Conservation (phyloP, 2,797 vertebrate species). For the Bovichtus diacanthus region DNA sequence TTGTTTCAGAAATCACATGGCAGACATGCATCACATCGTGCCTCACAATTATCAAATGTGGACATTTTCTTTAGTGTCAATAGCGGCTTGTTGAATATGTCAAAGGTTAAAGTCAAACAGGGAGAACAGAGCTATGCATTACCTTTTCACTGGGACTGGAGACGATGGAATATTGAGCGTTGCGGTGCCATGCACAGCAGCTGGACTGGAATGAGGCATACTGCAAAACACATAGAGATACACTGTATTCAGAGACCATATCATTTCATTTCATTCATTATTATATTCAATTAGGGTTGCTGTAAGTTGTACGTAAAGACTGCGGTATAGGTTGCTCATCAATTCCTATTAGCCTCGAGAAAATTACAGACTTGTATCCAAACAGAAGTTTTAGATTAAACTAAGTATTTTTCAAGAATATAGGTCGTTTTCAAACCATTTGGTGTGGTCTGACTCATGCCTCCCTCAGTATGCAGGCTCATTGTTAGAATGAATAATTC, state of each 20-base stretch:
- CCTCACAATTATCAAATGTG: background rate
- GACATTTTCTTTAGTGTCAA: background rate
- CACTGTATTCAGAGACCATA: background rate
- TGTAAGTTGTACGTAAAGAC: background rate
- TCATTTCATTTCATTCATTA: background rate
- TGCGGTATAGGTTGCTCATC: background rate
- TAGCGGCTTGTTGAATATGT: background rate
- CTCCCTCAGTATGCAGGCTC: too few species aligned
- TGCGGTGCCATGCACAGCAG: conserved; percentile 55
- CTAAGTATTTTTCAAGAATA: too few species aligned
- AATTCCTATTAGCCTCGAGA: background rate
- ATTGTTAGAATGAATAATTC: too few species aligned
- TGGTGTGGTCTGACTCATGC: too few species aligned
- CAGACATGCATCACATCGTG: background rate
- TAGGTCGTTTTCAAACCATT: too few species aligned
- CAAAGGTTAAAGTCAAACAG: background rate
- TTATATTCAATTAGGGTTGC: background rate
- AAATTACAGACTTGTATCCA: background rate
- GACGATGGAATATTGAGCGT: conserved; percentile 74
- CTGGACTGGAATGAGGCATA: conserved; percentile 69
- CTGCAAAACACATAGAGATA: conserved; percentile 63
- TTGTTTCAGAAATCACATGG: background rate
- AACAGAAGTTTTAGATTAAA: too few species aligned
- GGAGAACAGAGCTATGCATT: background rate
- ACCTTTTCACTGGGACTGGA: conserved; percentile 78